Percentiles rank a stretch among this genome's conserved stretches.
These are phyloP conservation scores for Chymomyza procnemis DNA, from an alignment of 2,888 invertebrate species.

Conservation along the genomic window DNA sequence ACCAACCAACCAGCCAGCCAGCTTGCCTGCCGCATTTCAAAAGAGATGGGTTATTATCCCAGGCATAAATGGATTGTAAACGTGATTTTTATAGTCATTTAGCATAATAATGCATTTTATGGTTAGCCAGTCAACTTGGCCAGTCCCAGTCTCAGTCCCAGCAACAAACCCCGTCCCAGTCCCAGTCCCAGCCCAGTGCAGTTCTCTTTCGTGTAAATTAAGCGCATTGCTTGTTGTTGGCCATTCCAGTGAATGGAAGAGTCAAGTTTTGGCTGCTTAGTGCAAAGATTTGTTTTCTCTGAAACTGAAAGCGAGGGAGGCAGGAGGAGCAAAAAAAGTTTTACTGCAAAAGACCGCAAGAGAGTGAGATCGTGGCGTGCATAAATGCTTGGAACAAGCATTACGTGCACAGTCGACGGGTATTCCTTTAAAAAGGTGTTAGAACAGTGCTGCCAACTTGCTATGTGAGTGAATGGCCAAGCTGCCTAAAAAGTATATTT, in stretches of 20 bases:
- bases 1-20: conserved; percentile 28
- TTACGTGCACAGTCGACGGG: conserved; percentile 17
- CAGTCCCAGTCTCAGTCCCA: conserved; percentile 6
- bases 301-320: conserved; percentile 9
- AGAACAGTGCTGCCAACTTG: not conserved
- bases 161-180: no score
- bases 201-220: conserved; percentile 44
- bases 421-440: not conserved
- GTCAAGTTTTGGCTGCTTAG: conserved; percentile 41
- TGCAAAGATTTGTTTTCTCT: conserved; percentile 55
- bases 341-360: not conserved
- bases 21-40: conserved; percentile 48
- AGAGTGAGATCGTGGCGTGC: not conserved
- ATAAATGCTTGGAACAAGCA: conserved; percentile 4
- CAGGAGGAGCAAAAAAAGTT: not conserved
- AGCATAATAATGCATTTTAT: conserved; percentile 78
- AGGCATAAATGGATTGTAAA: conserved; percentile 78
- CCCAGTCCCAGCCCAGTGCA: conserved; percentile 3
- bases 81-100: conserved; percentile 78
- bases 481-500: no score
- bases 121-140: conserved; percentile 47
- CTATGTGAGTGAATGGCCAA: no score
- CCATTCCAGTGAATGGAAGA: not conserved
- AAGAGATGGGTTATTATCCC: conserved; percentile 75
- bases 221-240: conserved; percentile 13